A percentile compares a stretch with the other conserved stretches of the same genome.
These are phyloP conservation scores for Pantherophis vulpinus DNA, from an alignment of 2,797 vertebrate genomes.

Conservation along the genomic window DNA sequence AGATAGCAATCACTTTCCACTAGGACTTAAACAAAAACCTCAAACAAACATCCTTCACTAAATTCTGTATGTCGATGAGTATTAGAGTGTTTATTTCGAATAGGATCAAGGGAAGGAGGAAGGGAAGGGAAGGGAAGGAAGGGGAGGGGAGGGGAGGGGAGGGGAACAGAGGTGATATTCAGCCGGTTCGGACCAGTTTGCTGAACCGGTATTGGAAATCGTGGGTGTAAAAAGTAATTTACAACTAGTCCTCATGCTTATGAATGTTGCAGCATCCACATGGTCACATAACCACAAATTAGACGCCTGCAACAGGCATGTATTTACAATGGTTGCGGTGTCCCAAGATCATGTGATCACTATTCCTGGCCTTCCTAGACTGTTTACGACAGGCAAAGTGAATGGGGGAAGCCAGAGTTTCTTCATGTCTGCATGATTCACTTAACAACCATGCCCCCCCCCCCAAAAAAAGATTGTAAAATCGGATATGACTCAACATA, in stretches of 20 bases:
- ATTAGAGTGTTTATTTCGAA: not conserved
- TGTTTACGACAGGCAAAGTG: not conserved
- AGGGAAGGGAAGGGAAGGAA: rapidly evolving
- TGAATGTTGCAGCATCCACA: not conserved
- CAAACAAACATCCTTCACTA: not conserved
- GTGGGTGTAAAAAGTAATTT: not conserved
- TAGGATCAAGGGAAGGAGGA: not conserved
- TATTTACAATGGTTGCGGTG: not conserved
- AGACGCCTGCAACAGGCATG: not conserved
- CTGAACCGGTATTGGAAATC: no score
- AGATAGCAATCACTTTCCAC: not conserved
- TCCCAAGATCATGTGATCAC: not conserved
- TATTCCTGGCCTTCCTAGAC: not conserved
- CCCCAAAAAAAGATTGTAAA: not conserved
- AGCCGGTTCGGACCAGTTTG: no score
- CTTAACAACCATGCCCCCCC: not conserved
- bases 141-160: rapidly evolving
- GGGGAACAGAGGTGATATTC: no score
- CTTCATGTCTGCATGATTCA: not conserved
- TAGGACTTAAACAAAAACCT: not conserved
- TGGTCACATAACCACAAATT: not conserved
- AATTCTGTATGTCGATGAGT: not conserved
- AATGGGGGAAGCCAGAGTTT: not conserved
- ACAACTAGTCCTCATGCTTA: not conserved
- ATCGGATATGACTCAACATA: not conserved